Percentiles rank a stretch among this genome's conserved stretches.
These are phyloP conservation scores for Naso thynnoides DNA, from an alignment of 2,797 vertebrate genomes.

Conservation along the genomic window DNA sequence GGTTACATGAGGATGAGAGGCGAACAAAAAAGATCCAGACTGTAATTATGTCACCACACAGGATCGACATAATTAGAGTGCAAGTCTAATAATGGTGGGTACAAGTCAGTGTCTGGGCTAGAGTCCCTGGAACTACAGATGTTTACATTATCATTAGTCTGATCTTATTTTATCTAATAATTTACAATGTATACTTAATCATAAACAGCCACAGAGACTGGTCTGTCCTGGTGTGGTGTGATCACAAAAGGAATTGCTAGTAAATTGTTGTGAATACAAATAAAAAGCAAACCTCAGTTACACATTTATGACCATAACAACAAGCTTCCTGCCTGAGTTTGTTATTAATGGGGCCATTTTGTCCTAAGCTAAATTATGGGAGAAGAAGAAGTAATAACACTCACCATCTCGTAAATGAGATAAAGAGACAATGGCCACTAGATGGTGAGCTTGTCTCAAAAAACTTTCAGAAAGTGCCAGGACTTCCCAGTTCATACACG, in stretches of 20 bases:
- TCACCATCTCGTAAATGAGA: neutral
- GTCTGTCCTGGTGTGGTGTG: neutral
- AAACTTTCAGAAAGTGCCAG: neutral
- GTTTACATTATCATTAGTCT: neutral
- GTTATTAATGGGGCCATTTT: neutral
- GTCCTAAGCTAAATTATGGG: neutral
- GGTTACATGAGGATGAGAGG: constrained; percentile 51
- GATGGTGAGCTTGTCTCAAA: constrained; percentile 49
- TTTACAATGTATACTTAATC: neutral
- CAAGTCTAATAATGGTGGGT: neutral
- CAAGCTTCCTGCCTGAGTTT: neutral
- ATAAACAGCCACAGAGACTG: neutral
- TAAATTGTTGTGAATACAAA: neutral
- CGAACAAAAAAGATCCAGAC: constrained; percentile 20
- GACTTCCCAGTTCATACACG: neutral
- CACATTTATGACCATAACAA: neutral
- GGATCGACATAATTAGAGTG: constrained; percentile 31
- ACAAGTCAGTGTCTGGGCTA: neutral
- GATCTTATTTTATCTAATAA: too few species aligned
- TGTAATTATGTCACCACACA: constrained; percentile 19
- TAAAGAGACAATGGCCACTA: constrained; percentile 45
- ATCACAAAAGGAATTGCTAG: neutral
- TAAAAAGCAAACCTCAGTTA: neutral
- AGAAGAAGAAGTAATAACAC: neutral
- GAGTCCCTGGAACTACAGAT: neutral